Conservation (phyloP, 1,140 invertebrate genomes). For the Phocides pigmalion region DNA sequence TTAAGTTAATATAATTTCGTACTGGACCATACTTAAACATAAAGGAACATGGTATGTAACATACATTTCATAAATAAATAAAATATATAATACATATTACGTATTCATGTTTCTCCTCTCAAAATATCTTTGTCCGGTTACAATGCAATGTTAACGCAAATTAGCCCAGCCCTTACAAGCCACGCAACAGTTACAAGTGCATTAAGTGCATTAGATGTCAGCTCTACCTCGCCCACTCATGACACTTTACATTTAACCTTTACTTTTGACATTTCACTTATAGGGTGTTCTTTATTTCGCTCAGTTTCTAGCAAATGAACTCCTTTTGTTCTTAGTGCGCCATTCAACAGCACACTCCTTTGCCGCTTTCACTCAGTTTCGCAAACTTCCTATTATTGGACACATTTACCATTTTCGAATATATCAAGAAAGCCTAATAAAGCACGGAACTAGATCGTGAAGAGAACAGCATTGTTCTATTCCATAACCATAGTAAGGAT, state of each 20-base stretch:
- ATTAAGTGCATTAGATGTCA: neutral
- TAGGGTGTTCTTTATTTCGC: constrained; percentile 68
- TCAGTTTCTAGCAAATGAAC: constrained; percentile 67
- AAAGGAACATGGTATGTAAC: no score
- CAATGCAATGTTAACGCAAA: neutral
- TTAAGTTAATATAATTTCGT: neutral
- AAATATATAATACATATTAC: no score
- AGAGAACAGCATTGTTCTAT: constrained; percentile 51
- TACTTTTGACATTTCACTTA: constrained; percentile 74
- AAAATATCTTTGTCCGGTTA: neutral
- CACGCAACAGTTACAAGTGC: neutral
- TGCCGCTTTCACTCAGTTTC: constrained; percentile 65
- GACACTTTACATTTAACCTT: constrained; percentile 67
- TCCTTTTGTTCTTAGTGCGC: constrained; percentile 65
- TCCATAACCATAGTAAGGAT: constrained; percentile 41
- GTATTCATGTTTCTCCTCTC: no score
- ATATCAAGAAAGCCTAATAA: constrained; percentile 58
- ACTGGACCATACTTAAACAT: no score
- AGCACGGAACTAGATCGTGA: constrained; percentile 52
- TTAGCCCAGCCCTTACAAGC: constrained; percentile 1
- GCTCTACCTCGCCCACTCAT: neutral
- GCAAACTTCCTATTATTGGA: constrained; percentile 64
- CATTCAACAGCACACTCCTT: constrained; percentile 58
- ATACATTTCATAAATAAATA: no score
- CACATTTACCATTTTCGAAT: constrained; percentile 68